Percentiles rank a stretch among this genome's conserved stretches.
phyloP scores from a whole-genome alignment of 92 coral and sea anemone species.

The Palythoa grandiflora region DNA sequence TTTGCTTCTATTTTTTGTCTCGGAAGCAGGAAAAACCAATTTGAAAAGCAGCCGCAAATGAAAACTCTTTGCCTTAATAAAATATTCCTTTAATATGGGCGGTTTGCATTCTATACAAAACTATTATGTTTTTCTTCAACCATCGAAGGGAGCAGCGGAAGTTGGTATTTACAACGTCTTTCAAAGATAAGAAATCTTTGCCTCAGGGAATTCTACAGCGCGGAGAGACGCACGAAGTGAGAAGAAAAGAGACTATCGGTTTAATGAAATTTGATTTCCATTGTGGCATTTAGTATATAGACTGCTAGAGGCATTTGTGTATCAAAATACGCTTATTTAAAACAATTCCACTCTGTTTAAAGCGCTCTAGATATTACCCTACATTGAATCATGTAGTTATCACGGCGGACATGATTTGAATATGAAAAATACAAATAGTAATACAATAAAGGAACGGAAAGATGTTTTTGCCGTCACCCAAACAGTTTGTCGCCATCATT shows the following conservation, averaged over 20 bases:
- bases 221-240: conserved; percentile 8
- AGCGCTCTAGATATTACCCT: background rate
- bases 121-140: background rate
- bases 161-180: conserved; percentile 32
- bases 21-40: background rate
- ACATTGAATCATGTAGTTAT: too few species aligned
- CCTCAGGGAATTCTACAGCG: background rate
- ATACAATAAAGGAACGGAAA: too few species aligned
- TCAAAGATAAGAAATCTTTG: conserved; percentile 35
- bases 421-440: too few species aligned
- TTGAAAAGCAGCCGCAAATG: background rate
- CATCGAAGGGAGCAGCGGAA: conserved; percentile 35
- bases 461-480: too few species aligned
- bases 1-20: background rate
- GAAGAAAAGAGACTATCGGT: background rate
- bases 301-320: conserved; percentile 17
- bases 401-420: too few species aligned
- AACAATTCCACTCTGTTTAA: background rate
- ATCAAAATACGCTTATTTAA: background rate
- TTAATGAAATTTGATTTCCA: background rate
- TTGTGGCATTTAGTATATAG: background rate
- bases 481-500: too few species aligned
- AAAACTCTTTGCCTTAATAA: background rate
- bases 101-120: background rate
- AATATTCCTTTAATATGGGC: background rate